Percentiles rank a stretch among this genome's conserved stretches.
These are phyloP conservation scores for Drosophila takahashii DNA, from an alignment of 1,140 invertebrate genomes.

Conservation along the genomic window DNA sequence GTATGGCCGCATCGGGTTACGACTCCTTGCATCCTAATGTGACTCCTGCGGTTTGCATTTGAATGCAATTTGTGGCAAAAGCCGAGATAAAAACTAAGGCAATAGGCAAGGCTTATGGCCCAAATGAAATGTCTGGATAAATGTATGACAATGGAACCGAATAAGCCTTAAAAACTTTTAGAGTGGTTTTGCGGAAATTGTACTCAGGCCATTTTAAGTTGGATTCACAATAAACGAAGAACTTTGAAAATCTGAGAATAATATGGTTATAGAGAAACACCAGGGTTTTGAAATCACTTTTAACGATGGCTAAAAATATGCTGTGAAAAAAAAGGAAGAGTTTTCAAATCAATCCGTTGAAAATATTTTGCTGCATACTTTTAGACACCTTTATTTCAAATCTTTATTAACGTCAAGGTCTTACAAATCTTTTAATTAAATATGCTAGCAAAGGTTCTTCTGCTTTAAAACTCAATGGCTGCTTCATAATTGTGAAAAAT, in stretches of 20 bases:
- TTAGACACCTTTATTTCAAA: too few relatives aligned
- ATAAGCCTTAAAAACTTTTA: constrained; percentile 29
- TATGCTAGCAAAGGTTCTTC: background rate
- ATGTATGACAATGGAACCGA: constrained; percentile 23
- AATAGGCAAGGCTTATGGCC: constrained; percentile 53
- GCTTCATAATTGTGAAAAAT: constrained; percentile 19
- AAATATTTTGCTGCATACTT: too few relatives aligned
- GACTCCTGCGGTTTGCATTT: constrained; percentile 75
- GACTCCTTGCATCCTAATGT: constrained; percentile 63
- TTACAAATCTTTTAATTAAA: too few relatives aligned
- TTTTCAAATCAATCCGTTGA: too few relatives aligned
- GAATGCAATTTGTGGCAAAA: constrained; percentile 72
- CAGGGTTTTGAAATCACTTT: background rate
- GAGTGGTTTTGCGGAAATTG: constrained; percentile 13
- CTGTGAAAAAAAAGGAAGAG: too few relatives aligned
- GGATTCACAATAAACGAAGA: background rate
- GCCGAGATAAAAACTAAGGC: constrained; percentile 73
- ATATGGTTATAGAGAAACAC: background rate
- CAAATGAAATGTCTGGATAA: constrained; percentile 40
- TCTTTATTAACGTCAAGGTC: too few relatives aligned
- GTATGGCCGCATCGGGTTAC: constrained; percentile 61
- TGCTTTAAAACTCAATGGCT: constrained; percentile 4
- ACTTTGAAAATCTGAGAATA: background rate
- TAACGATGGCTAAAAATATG: background rate
- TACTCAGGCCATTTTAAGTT: background rate